These are phyloP conservation scores for Anhinga anhinga DNA, from an alignment of 2,113 vertebrate species.

Conservation along the genomic window DNA sequence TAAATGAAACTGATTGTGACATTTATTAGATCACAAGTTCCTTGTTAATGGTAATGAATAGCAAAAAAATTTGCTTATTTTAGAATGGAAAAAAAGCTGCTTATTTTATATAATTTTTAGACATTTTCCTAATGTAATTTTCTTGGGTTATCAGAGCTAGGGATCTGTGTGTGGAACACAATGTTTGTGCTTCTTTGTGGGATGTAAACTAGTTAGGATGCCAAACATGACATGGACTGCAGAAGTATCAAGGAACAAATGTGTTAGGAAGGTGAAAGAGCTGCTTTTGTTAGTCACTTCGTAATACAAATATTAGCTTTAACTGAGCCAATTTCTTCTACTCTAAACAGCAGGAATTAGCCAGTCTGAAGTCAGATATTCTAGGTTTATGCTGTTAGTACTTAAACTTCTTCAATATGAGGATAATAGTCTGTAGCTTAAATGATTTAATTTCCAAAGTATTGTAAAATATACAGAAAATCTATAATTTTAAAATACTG, in stretches of 20 bases:
- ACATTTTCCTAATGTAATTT: slow-evolving; percentile 69
- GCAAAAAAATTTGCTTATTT: slow-evolving; percentile 72
- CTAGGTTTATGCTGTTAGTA: background rate
- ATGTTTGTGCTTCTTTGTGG: background rate
- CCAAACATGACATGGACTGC: background rate
- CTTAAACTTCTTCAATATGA: background rate
- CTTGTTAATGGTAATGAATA: slow-evolving; percentile 83
- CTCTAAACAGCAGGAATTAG: background rate
- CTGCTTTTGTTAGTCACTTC: background rate
- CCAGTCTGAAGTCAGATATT: background rate
- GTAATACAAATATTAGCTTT: background rate
- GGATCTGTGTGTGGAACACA: background rate
- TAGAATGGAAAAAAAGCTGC: slow-evolving; percentile 74
- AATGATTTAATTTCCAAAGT: background rate
- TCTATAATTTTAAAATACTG: background rate
- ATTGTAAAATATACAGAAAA: background rate
- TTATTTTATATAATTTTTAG: slow-evolving; percentile 75
- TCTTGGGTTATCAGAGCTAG: slow-evolving; percentile 43
- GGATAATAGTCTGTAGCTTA: background rate
- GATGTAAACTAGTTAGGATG: background rate
- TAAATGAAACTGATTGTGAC: slow-evolving; percentile 91
- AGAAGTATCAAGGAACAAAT: background rate
- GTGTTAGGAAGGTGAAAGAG: background rate
- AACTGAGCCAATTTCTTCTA: background rate
- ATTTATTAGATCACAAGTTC: slow-evolving; percentile 88